phyloP scores from a whole-genome alignment of 2,113 vertebrate genomes.

The Orthonyx spaldingii region DNA sequence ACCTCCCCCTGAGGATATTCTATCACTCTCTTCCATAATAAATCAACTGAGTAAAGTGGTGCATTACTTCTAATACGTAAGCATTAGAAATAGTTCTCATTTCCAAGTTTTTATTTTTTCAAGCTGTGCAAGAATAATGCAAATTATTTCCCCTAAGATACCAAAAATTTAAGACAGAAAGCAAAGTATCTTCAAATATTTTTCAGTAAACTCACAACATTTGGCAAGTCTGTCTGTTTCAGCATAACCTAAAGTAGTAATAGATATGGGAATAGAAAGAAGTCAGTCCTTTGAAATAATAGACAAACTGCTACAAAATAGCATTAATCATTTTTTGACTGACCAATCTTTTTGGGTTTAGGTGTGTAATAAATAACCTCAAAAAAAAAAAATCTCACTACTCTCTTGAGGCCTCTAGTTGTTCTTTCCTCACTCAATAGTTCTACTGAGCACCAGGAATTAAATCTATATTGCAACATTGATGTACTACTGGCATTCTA shows the following conservation, averaged over 20 bases:
- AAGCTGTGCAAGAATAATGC: not conserved
- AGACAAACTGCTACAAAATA: not conserved
- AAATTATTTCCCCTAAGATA: not conserved
- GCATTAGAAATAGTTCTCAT: not conserved
- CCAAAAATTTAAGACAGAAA: not conserved
- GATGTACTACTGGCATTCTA: not conserved
- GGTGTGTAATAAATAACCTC: not conserved
- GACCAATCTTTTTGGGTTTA: not conserved
- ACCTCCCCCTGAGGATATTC: not conserved
- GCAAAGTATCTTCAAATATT: not conserved
- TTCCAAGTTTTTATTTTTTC: not conserved
- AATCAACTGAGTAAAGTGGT: not conserved
- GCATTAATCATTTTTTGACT: not conserved
- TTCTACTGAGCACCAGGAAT: not conserved
- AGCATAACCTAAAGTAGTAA: not conserved
- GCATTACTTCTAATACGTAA: not conserved
- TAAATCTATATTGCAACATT: not conserved
- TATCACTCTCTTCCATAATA: not conserved
- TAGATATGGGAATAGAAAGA: not conserved
- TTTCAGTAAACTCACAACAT: not conserved
- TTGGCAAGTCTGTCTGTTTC: not conserved
- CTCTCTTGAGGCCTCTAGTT: not conserved
- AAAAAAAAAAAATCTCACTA: not conserved
- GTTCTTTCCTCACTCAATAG: not conserved
- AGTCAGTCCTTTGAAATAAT: not conserved